Evolutionary conservation across 2,888 invertebrate species (phyloP).

Genomic region (Aproaerema taeniolella): DNA sequence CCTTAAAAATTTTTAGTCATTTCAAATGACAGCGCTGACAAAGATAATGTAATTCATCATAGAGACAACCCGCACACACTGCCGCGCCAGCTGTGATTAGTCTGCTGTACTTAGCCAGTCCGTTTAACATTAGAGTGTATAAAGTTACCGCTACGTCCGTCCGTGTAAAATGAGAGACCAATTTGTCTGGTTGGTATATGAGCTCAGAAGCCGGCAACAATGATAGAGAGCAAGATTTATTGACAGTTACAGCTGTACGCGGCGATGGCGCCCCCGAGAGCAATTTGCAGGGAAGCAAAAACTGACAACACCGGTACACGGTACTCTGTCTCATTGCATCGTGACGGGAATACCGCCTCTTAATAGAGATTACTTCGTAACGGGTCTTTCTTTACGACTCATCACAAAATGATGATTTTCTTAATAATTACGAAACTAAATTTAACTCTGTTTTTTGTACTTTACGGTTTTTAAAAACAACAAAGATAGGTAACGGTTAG

Average conservation of each 20-base stretch:
- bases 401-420: background rate
- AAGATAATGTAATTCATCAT: background rate
- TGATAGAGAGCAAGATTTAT: slow-evolving; percentile 47
- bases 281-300: slow-evolving; percentile 51
- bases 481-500: background rate
- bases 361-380: slow-evolving; percentile 23
- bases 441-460: background rate
- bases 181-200: slow-evolving; percentile 18
- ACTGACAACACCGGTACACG: slow-evolving; percentile 32
- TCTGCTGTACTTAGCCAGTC: slow-evolving; percentile 7
- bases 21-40: background rate
- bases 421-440: background rate
- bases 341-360: slow-evolving; percentile 14
- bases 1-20: no score
- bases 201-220: slow-evolving; percentile 26
- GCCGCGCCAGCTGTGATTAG: background rate
- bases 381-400: slow-evolving; percentile 16
- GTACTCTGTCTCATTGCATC: slow-evolving; percentile 20
- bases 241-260: slow-evolving; percentile 43
- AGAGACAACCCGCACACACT: background rate
- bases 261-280: slow-evolving; percentile 42
- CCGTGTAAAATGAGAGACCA: slow-evolving; percentile 14
- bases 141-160: slow-evolving; percentile 13
- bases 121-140: slow-evolving; percentile 7
- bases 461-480: background rate